phyloP scores from a whole-genome alignment of 2,797 vertebrate genomes.

The Fratercula arctica region DNA sequence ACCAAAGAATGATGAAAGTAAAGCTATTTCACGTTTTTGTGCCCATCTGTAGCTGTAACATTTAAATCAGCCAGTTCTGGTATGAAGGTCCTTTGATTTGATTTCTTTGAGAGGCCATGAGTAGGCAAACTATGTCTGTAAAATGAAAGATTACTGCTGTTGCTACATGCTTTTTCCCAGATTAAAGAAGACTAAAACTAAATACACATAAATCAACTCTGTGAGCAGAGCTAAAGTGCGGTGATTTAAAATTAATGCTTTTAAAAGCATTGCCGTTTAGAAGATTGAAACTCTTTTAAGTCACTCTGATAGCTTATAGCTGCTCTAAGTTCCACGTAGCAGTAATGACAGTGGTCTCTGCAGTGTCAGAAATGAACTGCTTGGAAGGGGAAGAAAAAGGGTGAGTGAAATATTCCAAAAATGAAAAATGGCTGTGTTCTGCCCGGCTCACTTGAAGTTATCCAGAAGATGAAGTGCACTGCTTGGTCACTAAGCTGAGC shows the following conservation, averaged over 20 bases:
- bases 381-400: neutral
- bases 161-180: conserved; percentile 4
- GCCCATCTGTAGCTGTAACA: neutral
- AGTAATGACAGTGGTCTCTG: neutral
- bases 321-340: neutral
- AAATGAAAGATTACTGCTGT: conserved; percentile 15
- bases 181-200: conserved; percentile 25
- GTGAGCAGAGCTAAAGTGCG: neutral
- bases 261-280: neutral
- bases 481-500: neutral
- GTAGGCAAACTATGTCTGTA: neutral
- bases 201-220: neutral
- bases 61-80: neutral
- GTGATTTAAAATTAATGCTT: conserved; percentile 13
- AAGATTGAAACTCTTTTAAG: conserved; percentile 12
- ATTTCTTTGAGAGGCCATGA: conserved; percentile 28
- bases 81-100: conserved; percentile 6
- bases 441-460: neutral
- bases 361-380: neutral
- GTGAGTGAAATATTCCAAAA: neutral
- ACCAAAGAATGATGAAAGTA: neutral
- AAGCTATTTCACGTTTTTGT: neutral
- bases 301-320: neutral
- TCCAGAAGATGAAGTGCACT: neutral
- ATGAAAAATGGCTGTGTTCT: neutral